Base-by-base conservation (phyloP, 53 echinoderm and acorn worm genomes). In the Echinarachnius parma region DNA sequence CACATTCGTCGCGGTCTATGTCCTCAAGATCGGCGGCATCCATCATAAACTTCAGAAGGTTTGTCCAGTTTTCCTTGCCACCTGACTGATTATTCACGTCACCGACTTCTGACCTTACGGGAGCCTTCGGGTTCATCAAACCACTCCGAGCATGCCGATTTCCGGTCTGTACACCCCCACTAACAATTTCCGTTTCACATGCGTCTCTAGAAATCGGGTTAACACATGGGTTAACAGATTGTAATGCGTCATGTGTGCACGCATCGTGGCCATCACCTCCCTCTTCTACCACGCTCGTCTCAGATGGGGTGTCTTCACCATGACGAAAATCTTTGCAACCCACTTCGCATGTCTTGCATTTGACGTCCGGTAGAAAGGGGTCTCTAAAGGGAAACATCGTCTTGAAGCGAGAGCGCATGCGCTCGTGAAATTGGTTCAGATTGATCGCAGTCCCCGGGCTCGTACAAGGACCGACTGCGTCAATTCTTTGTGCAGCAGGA, bases 371-470 rank as follows among this genome's bases (percentile, higher is more conserved):
- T 10, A 15, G 31, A 4, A 69, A 25, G 19, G 70, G 14, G 1
- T 69, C 54, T 14, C 53, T 52, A 34, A 69, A 69, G 4, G 70
- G 70, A 23, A 69, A 69, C 53, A 69, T 34, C 3, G 70, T 69
- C 35, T 69, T 69, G 70, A 69, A 69, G 20, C 32, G 52, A 19
- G 53, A 69, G 33, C 70, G 30, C 9, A 52, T 50, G 24, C 70
- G 70, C 53, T 69, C 70, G 16, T 69, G 70, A 69, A 69, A 69
- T 16, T 66, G 47, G 8, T 47, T 47, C 46, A 66, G 48, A 30
- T 22, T 48, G 29, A 0, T 15, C 4, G 5, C 2, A 3, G 48
- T 11, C 7, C 48, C 48, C 1, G 19, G 8, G 25, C 11, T n/a
- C n/a, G n/a, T n/a, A n/a, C n/a, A n/a, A n/a, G n/a, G n/a, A n/a